phyloP scores from a whole-genome alignment of 2,888 invertebrate species.

The Hedya salicella region DNA sequence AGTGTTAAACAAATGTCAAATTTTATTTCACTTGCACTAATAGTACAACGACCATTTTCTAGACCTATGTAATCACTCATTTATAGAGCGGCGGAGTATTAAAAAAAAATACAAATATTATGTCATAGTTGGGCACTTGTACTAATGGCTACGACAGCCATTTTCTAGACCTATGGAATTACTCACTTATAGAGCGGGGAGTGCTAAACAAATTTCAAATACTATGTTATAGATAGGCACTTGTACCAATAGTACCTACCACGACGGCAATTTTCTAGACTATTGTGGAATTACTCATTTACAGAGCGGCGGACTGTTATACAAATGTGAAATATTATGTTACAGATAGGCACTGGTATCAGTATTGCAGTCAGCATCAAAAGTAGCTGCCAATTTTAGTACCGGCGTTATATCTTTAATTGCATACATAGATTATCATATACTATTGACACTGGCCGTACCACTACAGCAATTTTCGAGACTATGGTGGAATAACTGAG shows the following conservation, averaged over 20 bases:
- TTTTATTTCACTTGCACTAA: background rate
- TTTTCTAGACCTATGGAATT: background rate
- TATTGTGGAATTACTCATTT: no score
- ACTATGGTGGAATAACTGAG: no score
- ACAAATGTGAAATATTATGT: no score
- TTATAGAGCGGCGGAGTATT: slow-evolving; percentile 26
- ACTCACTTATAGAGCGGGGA: slow-evolving; percentile 30
- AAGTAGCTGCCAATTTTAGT: no score
- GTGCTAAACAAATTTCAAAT: slow-evolving; percentile 30
- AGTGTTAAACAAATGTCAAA: slow-evolving; percentile 30
- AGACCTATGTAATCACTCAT: slow-evolving; percentile 16
- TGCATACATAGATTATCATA: no score
- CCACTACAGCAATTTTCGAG: no score
- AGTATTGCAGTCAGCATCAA: background rate
- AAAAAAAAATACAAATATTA: slow-evolving; percentile 26
- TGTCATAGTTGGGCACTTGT: slow-evolving; percentile 2
- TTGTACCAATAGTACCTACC: no score
- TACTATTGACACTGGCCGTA: no score
- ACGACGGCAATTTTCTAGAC: no score
- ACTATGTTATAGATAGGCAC: slow-evolving; percentile 4
- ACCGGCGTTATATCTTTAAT: no score
- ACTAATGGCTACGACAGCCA: background rate
- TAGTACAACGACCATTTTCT: background rate
- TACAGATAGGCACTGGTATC: background rate
- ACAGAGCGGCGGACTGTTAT: no score